Evolutionary conservation across 2,797 vertebrate genomes (phyloP).

Genomic region (Picus viridis): DNA sequence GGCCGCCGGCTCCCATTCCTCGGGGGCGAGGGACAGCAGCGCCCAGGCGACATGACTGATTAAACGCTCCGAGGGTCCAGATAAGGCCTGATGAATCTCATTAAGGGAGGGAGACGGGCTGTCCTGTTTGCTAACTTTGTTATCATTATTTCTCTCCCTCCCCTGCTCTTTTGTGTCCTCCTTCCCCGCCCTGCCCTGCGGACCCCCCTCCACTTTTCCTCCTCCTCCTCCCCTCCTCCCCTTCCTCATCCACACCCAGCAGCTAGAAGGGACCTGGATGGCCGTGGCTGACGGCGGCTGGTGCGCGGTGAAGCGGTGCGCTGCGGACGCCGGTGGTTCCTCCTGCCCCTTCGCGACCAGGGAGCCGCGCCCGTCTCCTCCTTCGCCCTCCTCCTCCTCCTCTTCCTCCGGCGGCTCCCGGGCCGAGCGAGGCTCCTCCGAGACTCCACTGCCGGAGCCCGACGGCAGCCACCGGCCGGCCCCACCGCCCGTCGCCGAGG

Average conservation of each 20-base stretch:
- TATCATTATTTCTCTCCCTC: slow-evolving; percentile 31
- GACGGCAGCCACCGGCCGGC: slow-evolving; percentile 81
- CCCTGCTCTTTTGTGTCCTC: slow-evolving; percentile 48
- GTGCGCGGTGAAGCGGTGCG: slow-evolving; percentile 93
- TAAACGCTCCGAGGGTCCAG: slow-evolving; percentile 34
- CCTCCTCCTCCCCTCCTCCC: neutral
- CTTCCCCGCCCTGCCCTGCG: slow-evolving; percentile 43
- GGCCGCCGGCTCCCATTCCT: neutral
- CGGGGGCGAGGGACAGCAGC: slow-evolving; percentile 4
- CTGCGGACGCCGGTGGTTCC: slow-evolving; percentile 83
- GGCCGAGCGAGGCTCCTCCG: slow-evolving; percentile 81
- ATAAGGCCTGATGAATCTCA: slow-evolving; percentile 63
- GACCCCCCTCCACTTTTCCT: neutral
- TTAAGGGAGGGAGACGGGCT: slow-evolving; percentile 43
- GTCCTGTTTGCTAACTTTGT: slow-evolving; percentile 53
- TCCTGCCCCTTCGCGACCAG: slow-evolving; percentile 83
- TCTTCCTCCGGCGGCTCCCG: slow-evolving; percentile 67
- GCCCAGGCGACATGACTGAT: slow-evolving; percentile 48
- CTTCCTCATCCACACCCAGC: slow-evolving; percentile 31
- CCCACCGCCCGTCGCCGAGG: slow-evolving; percentile 72
- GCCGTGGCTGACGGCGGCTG: slow-evolving; percentile 95
- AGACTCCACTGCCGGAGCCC: slow-evolving; percentile 83
- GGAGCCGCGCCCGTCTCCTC: slow-evolving; percentile 72
- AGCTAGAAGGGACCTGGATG: slow-evolving; percentile 85
- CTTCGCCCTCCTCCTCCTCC: slow-evolving; percentile 63